Conservation (phyloP, 2,888 invertebrate species). For the Mythimna ferrago region DNA sequence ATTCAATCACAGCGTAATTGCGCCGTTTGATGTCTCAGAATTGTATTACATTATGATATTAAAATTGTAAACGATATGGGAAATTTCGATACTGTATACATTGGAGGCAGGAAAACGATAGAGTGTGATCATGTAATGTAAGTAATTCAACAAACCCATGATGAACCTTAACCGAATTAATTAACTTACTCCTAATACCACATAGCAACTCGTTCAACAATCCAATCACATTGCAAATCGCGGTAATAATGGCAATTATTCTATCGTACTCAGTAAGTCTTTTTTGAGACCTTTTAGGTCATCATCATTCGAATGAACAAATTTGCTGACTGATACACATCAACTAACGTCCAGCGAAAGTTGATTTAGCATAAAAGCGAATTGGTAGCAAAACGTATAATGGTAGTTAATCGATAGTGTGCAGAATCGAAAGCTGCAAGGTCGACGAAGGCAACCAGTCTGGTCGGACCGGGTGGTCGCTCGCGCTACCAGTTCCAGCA, state of each 20-base stretch:
- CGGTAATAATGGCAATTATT: constrained; percentile 21
- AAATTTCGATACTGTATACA: constrained; percentile 30
- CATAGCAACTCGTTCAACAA: not conserved
- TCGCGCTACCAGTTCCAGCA: constrained; percentile 60
- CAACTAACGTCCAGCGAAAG: constrained; percentile 52
- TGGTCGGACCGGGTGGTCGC: constrained; percentile 68
- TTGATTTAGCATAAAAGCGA: constrained; percentile 63
- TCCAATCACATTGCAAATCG: constrained; percentile 25
- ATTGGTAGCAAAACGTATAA: constrained; percentile 68
- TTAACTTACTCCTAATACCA: not conserved
- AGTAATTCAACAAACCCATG: not conserved
- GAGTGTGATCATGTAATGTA: constrained; percentile 2
- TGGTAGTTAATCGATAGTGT: constrained; percentile 60
- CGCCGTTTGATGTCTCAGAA: constrained; percentile 59
- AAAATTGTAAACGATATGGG: constrained; percentile 50
- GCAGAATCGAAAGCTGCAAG: constrained; percentile 82
- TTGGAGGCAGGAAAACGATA: constrained; percentile 12
- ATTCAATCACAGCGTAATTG: constrained; percentile 62
- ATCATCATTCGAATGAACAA: constrained; percentile 15
- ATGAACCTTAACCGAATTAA: not conserved
- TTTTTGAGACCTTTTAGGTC: constrained; percentile 10
- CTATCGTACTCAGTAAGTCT: not conserved
- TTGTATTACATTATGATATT: constrained; percentile 56
- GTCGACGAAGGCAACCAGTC: constrained; percentile 73
- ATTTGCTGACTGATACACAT: constrained; percentile 11